Percentiles rank a stretch among this genome's conserved stretches.
These are phyloP conservation scores for Smutsia temminckii DNA, from an alignment of 2,797 vertebrate genomes.

Conservation along the genomic window DNA sequence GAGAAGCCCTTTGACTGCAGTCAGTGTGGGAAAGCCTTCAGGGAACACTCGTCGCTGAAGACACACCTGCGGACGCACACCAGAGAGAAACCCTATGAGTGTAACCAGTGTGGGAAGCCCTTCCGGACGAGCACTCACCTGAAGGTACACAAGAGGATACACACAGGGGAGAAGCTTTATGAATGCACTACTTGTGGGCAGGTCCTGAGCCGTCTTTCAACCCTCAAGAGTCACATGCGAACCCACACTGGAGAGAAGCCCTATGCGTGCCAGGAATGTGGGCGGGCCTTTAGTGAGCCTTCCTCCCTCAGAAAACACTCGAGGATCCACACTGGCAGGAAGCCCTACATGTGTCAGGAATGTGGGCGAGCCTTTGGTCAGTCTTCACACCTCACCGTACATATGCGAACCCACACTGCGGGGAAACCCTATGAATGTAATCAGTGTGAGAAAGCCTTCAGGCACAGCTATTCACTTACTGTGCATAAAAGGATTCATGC, in stretches of 20 bases:
- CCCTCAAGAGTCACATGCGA: slow-evolving; percentile 77
- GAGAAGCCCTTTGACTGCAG: slow-evolving; percentile 75
- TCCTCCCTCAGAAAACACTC: slow-evolving; percentile 68
- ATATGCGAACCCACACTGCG: slow-evolving; percentile 28
- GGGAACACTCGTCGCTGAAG: slow-evolving; percentile 72
- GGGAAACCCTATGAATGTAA: slow-evolving; percentile 50
- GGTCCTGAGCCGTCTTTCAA: slow-evolving; percentile 74
- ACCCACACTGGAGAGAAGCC: slow-evolving; percentile 78
- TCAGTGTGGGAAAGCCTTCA: slow-evolving; percentile 74
- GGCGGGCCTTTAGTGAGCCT: slow-evolving; percentile 68
- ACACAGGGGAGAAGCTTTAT: slow-evolving; percentile 71
- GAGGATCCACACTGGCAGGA: slow-evolving; percentile 69
- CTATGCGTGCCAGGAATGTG: slow-evolving; percentile 67
- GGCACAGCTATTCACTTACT: slow-evolving; percentile 62
- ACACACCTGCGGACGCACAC: slow-evolving; percentile 75
- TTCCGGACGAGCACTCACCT: slow-evolving; percentile 79
- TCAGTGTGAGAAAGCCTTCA: slow-evolving; percentile 67
- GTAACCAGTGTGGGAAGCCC: slow-evolving; percentile 79
- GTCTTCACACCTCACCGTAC: slow-evolving; percentile 66
- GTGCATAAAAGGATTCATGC: slow-evolving; percentile 48
- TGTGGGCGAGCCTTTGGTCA: slow-evolving; percentile 75
- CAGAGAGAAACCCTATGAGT: slow-evolving; percentile 72
- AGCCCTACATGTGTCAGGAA: slow-evolving; percentile 68
- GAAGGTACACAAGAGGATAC: slow-evolving; percentile 71
- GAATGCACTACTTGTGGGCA: slow-evolving; percentile 66